phyloP scores from a whole-genome alignment of 2,797 vertebrate genomes.

The Phoebastria nigripes region DNA sequence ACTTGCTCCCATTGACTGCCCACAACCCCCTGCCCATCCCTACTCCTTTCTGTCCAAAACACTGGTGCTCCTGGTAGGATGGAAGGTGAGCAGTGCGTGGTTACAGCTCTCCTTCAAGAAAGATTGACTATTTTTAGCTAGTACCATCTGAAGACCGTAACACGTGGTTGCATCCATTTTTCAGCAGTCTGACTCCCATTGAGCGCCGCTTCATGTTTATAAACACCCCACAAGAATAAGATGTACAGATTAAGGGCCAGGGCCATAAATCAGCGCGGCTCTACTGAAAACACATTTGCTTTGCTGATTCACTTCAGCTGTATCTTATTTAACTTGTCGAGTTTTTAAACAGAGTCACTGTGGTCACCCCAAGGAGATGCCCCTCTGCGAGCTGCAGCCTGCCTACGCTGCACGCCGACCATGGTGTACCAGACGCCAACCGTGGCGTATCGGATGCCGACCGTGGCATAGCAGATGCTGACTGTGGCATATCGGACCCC shows the following conservation, averaged over 20 bases:
- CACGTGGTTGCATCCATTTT: background rate
- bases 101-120: background rate
- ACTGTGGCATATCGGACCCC: background rate
- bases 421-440: background rate
- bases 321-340: background rate
- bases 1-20: background rate
- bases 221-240: background rate
- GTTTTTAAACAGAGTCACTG: background rate
- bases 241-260: background rate
- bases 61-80: background rate
- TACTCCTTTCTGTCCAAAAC: background rate
- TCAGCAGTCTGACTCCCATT: background rate
- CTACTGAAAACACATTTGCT: background rate
- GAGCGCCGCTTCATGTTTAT: background rate
- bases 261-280: background rate
- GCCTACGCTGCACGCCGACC: accelerated
- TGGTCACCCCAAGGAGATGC: background rate
- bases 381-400: background rate
- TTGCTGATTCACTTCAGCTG: background rate
- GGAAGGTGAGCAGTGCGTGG: background rate
- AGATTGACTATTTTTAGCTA: background rate
- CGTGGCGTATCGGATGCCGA: no score
- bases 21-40: background rate
- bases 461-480: no score
- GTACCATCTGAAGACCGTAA: background rate